Evolutionary conservation across 2,888 invertebrate genomes (phyloP).

Genomic region (Hyposoter dolosus): DNA sequence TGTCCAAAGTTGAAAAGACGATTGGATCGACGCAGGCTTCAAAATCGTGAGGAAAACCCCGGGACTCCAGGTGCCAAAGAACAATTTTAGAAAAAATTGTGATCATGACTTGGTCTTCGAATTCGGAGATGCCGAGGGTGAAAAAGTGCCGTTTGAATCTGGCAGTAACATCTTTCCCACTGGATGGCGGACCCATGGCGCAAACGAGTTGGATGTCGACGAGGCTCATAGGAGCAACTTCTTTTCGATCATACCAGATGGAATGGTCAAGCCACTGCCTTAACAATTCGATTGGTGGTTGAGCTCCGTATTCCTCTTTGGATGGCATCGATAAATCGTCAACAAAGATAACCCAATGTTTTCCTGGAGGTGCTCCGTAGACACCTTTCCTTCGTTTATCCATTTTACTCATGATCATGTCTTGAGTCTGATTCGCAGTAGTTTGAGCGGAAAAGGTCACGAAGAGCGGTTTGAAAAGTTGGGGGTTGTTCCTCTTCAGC

Average conservation of each 20-base stretch:
- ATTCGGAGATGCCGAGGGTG: constrained; percentile 94
- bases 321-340: constrained; percentile 98
- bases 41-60: constrained; percentile 96
- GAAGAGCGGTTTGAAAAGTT: constrained; percentile 92
- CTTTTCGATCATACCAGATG: constrained; percentile 95
- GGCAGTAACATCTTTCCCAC: constrained; percentile 93
- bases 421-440: constrained; percentile 96
- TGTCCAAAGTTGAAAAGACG: constrained; percentile 93
- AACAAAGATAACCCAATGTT: constrained; percentile 93
- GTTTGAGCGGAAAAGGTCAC: constrained; percentile 98
- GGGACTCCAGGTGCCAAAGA: constrained; percentile 96
- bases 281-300: constrained; percentile 96
- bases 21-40: constrained; percentile 94
- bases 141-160: constrained; percentile 95
- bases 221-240: constrained; percentile 91
- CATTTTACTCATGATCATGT: constrained; percentile 97
- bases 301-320: constrained; percentile 95
- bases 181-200: constrained; percentile 94
- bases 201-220: constrained; percentile 95
- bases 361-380: constrained; percentile 80
- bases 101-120: constrained; percentile 92
- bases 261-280: constrained; percentile 96
- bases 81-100: constrained; percentile 96
- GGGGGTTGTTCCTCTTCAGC: constrained; percentile 91
- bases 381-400: constrained; percentile 95